phyloP scores from a whole-genome alignment of 2,888 invertebrate genomes.

The Gari tellinella region DNA sequence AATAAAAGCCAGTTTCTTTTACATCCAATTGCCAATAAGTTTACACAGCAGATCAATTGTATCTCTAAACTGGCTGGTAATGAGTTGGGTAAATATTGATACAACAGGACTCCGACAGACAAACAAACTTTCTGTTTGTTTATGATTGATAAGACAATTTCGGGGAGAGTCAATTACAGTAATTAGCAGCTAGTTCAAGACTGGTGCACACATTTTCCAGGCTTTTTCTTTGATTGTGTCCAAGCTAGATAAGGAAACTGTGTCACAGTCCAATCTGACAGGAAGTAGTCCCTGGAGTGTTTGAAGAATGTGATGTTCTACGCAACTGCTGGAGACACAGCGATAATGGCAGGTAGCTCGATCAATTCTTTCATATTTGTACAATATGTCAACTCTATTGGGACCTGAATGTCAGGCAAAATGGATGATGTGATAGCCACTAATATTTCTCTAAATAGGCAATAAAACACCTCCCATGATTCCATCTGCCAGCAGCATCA shows the following conservation, averaged over 20 bases:
- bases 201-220: constrained; percentile 12
- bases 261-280: constrained; percentile 22
- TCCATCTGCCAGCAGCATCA: too few relatives aligned
- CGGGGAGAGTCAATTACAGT: constrained; percentile 15
- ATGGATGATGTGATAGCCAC: not conserved
- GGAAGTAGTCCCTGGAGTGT: constrained; percentile 47
- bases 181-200: constrained; percentile 22
- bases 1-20: too few relatives aligned
- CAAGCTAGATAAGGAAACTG: not conserved
- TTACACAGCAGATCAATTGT: too few relatives aligned
- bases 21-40: too few relatives aligned
- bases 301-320: constrained; percentile 18
- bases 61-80: too few relatives aligned
- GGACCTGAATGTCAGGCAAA: not conserved
- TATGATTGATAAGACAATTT: too few relatives aligned
- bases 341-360: constrained; percentile 24
- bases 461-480: not conserved
- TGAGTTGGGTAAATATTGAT: too few relatives aligned
- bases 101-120: too few relatives aligned
- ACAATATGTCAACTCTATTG: constrained; percentile 34
- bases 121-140: too few relatives aligned
- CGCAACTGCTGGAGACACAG: not conserved
- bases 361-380: constrained; percentile 36
- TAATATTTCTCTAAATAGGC: not conserved
- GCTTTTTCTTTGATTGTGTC: not conserved